phyloP scores from a whole-genome alignment of 2,797 vertebrate species.

The Nothura maculosa region DNA sequence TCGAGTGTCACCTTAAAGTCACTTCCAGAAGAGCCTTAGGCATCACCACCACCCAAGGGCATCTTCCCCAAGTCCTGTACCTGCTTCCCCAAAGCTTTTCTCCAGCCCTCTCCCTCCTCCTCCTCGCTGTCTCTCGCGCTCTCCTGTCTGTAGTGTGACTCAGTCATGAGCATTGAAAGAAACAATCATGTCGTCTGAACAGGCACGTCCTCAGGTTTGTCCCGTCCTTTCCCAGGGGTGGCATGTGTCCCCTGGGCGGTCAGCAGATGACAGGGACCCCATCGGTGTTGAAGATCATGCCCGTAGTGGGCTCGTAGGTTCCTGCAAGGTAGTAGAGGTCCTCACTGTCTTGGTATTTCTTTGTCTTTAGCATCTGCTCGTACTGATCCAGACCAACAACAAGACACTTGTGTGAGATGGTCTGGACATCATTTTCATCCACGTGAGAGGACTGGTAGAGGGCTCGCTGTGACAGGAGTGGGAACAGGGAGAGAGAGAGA shows the following conservation, averaged over 20 bases:
- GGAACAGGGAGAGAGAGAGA: background rate
- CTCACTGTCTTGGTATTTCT: constrained; percentile 97
- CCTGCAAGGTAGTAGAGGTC: constrained; percentile 99
- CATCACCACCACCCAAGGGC: background rate
- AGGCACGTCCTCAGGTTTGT: constrained; percentile 70
- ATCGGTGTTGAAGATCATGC: constrained; percentile 99
- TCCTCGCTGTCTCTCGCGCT: constrained; percentile 34
- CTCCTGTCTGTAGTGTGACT: constrained; percentile 66
- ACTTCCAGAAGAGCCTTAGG: constrained; percentile 7
- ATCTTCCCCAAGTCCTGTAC: constrained; percentile 26
- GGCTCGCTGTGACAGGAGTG: constrained; percentile 84
- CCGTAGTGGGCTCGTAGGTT: constrained; percentile 98
- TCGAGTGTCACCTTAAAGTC: constrained; percentile 29
- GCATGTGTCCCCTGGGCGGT: constrained; percentile 43
- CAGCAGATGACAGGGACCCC: constrained; percentile 97
- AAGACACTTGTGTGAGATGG: constrained; percentile 98
- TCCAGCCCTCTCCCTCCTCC: constrained; percentile 63
- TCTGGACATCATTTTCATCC: constrained; percentile 99
- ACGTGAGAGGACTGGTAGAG: constrained; percentile 98
- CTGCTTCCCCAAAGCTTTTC: constrained; percentile 41
- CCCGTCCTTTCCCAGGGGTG: constrained; percentile 35
- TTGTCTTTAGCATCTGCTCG: constrained; percentile 96
- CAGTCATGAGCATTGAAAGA: constrained; percentile 69
- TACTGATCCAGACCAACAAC: constrained; percentile 97
- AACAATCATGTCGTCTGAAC: constrained; percentile 80